Base-by-base conservation (phyloP, 2,797 vertebrate genomes). In the Rhadinocentrus ornatus region DNA sequence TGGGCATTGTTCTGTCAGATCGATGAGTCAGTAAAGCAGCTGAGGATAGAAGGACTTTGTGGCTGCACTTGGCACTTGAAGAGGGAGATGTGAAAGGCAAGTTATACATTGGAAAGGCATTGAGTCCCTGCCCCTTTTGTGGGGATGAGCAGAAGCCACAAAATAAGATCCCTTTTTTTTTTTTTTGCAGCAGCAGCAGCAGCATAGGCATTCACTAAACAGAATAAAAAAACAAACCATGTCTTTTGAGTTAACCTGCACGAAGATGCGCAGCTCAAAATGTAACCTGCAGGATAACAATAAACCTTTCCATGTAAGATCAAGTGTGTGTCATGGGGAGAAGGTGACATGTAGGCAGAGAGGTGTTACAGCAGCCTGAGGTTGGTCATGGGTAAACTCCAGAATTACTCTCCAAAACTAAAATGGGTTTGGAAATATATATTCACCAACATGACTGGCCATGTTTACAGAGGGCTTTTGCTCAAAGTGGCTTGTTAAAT, bases 1-100 rank as follows among this genome's bases (percentile, higher is more conserved):
- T 76, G 65, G 86, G 78, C 89, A 93, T 94, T 94, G 93, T 94
- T 94, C 82, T 34, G 71, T 44, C 1, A 7, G 67, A 84, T 71
- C 66, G 84, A 84, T 91, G 91, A 91, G 86, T 93, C 89, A 91
- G 78, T 86, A 67, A 74, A 82, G 68, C 72, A 69, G 53, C 50
- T 39, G 77, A 65, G 80, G 78, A 54, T n/a, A 74, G 71, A 50
- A 56, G 62, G 66, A 53, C 44, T 77, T 52, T 83, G 88, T 6
- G 87, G 91, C 86, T 82, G 63, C 44, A 66, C 59, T 85, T 94
- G 93, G 93, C 93, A 86, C 64, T 13, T 75, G 39, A 6, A 54
- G 41, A 35, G 87, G 91, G 88, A 85, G 82, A 92, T 82, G 84
- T 91, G 91, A 87, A 82, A 73, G 82, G 78, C 71, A 66, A 68